Percentiles rank a stretch among this genome's conserved stretches.
phyloP scores from a whole-genome alignment of 1,140 invertebrate species.

The Zaprionus nigranus region DNA sequence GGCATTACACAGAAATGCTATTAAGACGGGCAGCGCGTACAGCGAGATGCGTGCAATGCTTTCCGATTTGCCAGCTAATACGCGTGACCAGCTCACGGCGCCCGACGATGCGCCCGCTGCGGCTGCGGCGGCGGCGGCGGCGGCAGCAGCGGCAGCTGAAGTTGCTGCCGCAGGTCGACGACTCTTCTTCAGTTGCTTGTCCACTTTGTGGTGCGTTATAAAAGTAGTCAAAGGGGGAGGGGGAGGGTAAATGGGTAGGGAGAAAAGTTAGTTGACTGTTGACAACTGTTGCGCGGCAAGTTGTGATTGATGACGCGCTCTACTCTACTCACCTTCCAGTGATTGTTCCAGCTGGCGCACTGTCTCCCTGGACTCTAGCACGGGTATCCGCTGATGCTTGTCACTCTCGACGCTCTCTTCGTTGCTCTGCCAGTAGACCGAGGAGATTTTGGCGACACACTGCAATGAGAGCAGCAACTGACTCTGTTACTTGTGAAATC shows the following conservation, averaged over 20 bases:
- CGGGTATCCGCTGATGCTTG: slow-evolving; percentile 87
- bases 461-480: slow-evolving; percentile 53
- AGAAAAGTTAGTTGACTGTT: slow-evolving; percentile 27
- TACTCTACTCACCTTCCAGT: slow-evolving; percentile 68
- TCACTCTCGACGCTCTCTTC: slow-evolving; percentile 92
- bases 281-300: slow-evolving; percentile 61
- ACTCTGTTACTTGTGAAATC: slow-evolving; percentile 58
- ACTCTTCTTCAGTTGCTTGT: slow-evolving; percentile 76
- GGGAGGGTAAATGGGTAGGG: not conserved
- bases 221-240: slow-evolving; percentile 4
- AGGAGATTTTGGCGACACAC: slow-evolving; percentile 93
- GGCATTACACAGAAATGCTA: slow-evolving; percentile 76
- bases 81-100: slow-evolving; percentile 59
- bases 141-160: slow-evolving; percentile 59
- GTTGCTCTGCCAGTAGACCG: slow-evolving; percentile 92
- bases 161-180: slow-evolving; percentile 72
- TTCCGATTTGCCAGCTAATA: slow-evolving; percentile 71
- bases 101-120: slow-evolving; percentile 30
- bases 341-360: slow-evolving; percentile 84
- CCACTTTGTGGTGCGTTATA: slow-evolving; percentile 42
- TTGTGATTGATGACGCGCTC: slow-evolving; percentile 46
- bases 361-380: slow-evolving; percentile 88
- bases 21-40: slow-evolving; percentile 77
- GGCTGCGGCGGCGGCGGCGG: slow-evolving; percentile 56
- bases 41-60: slow-evolving; percentile 78